Evolutionary conservation across 2,888 invertebrate species (phyloP).

Genomic region (Strigamia crassipes): DNA sequence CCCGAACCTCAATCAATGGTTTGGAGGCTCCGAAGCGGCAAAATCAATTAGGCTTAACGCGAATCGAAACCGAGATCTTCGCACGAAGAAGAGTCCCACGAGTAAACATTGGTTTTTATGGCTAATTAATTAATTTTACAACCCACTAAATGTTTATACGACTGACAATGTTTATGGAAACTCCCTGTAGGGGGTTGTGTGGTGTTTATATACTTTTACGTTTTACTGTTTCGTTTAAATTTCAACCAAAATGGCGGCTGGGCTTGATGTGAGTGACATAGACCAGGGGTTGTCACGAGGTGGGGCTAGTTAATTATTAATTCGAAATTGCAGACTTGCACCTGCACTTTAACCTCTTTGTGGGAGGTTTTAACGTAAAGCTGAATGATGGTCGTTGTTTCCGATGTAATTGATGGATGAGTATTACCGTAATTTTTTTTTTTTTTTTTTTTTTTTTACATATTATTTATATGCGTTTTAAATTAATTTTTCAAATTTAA

Average conservation of each 20-base stretch:
- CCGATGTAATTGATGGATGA: neutral
- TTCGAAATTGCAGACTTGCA: slow-evolving; percentile 15
- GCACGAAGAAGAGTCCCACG: slow-evolving; percentile 16
- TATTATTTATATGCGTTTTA: neutral
- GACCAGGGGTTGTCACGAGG: slow-evolving; percentile 17
- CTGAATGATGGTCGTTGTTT: neutral
- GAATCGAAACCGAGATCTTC: slow-evolving; percentile 35
- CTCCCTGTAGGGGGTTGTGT: neutral
- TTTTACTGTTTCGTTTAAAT: neutral
- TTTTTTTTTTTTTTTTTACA: neutral
- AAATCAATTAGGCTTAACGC: slow-evolving; percentile 31
- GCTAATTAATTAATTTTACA: slow-evolving; percentile 42
- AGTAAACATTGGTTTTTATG: slow-evolving; percentile 31
- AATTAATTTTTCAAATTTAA: neutral
- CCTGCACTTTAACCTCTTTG: neutral
- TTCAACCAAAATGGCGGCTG: neutral
- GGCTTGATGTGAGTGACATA: slow-evolving; percentile 13
- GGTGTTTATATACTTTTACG: neutral
- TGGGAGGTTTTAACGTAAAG: neutral
- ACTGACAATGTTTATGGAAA: slow-evolving; percentile 26
- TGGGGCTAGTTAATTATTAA: slow-evolving; percentile 32
- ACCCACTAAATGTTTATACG: slow-evolving; percentile 34
- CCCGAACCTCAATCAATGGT: neutral
- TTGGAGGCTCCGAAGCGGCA: neutral
- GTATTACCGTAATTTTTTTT: neutral